phyloP scores from a whole-genome alignment of 2,888 invertebrate species.

The Eledona agricola region DNA sequence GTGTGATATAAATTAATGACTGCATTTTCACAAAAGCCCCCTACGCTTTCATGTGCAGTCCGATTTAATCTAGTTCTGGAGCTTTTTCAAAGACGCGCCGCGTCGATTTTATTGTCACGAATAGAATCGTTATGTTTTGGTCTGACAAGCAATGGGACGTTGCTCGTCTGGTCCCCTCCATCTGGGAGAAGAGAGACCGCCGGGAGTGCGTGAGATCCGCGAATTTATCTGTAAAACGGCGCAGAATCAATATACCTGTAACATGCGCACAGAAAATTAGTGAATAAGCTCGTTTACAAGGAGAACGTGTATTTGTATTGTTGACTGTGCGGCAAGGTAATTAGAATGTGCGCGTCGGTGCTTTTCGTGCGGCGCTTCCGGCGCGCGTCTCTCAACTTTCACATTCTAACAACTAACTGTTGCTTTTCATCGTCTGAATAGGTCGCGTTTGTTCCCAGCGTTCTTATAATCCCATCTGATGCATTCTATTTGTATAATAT shows the following conservation, averaged over 20 bases:
- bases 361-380: conserved; percentile 3
- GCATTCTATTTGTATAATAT: conserved; percentile 28
- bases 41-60: no score
- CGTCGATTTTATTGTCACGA: no score
- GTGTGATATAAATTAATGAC: no score
- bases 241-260: conserved; percentile 43
- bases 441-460: conserved; percentile 32
- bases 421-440: conserved; percentile 40
- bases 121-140: no score
- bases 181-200: conserved; percentile 26
- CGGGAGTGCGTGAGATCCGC: conserved; percentile 36
- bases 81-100: no score
- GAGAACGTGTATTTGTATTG: conserved; percentile 39
- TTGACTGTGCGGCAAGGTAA: conserved; percentile 37
- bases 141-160: no score
- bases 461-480: conserved; percentile 37
- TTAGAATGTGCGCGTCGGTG: conserved; percentile 30
- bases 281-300: conserved; percentile 40
- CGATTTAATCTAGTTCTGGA: no score
- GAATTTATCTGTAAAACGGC: conserved; percentile 38
- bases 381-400: conserved; percentile 6
- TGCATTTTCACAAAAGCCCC: no score
- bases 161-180: no score
- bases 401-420: conserved; percentile 40
- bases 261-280: conserved; percentile 43